A percentile compares a stretch with the other conserved stretches of the same genome.
These are phyloP conservation scores for Latheticus oryzae DNA, from an alignment of 2,888 invertebrate genomes.

Conservation along the genomic window DNA sequence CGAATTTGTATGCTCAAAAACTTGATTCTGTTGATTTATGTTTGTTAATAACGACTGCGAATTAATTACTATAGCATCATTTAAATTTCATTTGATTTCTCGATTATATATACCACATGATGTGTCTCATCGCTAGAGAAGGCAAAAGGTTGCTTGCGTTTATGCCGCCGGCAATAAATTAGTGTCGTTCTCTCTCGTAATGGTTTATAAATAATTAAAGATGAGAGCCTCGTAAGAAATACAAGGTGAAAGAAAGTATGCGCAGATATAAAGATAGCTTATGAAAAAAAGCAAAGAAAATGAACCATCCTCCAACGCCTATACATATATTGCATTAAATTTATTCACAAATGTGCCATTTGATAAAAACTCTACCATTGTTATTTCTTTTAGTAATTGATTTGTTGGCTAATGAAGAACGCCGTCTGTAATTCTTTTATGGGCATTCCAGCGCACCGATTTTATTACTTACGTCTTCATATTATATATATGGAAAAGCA, in stretches of 20 bases:
- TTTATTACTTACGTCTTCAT: slow-evolving; percentile 38
- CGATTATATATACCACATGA: slow-evolving; percentile 18
- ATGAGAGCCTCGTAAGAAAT: slow-evolving; percentile 39
- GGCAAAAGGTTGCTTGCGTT: slow-evolving; percentile 16
- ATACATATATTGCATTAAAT: too few relatives aligned
- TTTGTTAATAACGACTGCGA: too few relatives aligned
- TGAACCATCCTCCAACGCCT: too few relatives aligned
- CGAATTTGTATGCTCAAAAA: too few relatives aligned
- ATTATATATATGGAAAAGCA: slow-evolving; percentile 26
- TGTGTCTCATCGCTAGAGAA: slow-evolving; percentile 19
- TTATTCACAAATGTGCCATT: slow-evolving; percentile 45
- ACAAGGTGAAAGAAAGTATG: slow-evolving; percentile 51
- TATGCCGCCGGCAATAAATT: slow-evolving; percentile 35
- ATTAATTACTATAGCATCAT: slow-evolving; percentile 12
- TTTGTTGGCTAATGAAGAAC: slow-evolving; percentile 47
- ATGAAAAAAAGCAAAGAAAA: slow-evolving; percentile 41
- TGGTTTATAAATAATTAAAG: slow-evolving; percentile 55
- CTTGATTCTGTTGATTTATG: too few relatives aligned
- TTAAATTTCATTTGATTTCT: slow-evolving; percentile 20
- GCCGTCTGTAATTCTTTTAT: slow-evolving; percentile 42
- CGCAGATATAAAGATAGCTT: slow-evolving; percentile 47
- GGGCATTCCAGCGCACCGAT: slow-evolving; percentile 32
- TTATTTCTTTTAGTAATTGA: slow-evolving; percentile 47
- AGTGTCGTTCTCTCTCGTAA: slow-evolving; percentile 33
- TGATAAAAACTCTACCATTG: slow-evolving; percentile 49